These are phyloP conservation scores for Meloe dianella DNA, from an alignment of 2,888 invertebrate species.

Conservation along the genomic window DNA sequence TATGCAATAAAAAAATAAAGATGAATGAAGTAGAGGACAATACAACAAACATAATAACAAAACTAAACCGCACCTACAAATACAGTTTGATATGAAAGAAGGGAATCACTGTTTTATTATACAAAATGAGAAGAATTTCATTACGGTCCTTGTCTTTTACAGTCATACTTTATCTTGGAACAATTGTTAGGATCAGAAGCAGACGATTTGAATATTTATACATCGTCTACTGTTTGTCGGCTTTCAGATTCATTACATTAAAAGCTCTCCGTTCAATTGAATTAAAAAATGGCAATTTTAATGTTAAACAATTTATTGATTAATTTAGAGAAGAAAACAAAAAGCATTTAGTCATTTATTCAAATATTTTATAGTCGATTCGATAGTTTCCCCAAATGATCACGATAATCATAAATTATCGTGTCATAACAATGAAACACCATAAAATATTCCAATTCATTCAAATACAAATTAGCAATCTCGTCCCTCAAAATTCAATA, in stretches of 20 bases:
- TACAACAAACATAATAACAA: not conserved
- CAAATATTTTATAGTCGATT: not conserved
- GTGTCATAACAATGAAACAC: slow-evolving; percentile 25
- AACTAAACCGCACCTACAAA: not conserved
- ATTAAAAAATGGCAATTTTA: not conserved
- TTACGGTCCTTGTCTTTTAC: slow-evolving; percentile 4
- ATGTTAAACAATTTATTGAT: too few species aligned
- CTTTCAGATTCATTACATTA: slow-evolving; percentile 25
- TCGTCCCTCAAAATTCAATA: not conserved
- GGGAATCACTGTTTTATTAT: not conserved
- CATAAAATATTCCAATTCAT: slow-evolving; percentile 12
- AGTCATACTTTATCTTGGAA: slow-evolving; percentile 25
- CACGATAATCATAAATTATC: slow-evolving; percentile 24
- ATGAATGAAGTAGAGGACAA: not conserved
- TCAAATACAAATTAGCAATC: not conserved
- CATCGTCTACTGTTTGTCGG: slow-evolving; percentile 11
- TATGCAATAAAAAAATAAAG: not conserved
- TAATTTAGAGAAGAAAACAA: too few species aligned
- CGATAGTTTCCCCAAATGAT: not conserved
- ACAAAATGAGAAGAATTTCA: not conserved
- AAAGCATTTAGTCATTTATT: too few species aligned
- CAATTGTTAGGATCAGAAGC: slow-evolving; percentile 25
- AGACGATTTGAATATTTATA: slow-evolving; percentile 29
- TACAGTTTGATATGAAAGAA: not conserved
- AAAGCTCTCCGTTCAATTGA: slow-evolving; percentile 17